Base-by-base conservation (phyloP, 2,113 vertebrate genomes). In the Paramisgurnus dabryanus region DNA sequence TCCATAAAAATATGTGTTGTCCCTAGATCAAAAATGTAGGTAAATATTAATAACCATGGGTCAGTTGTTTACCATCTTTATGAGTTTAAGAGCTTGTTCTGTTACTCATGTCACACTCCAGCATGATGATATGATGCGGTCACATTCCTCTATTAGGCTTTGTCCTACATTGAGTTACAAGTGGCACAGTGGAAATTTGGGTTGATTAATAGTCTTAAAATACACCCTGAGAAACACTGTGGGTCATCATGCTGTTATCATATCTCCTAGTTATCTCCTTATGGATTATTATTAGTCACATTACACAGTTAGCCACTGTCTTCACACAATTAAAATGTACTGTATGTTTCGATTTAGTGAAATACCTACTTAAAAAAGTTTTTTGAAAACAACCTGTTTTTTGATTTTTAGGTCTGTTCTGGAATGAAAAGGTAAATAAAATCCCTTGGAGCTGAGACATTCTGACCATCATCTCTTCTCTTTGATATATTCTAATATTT, bases 201-300 rank as follows among this genome's bases (percentile, higher is more conserved):
- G 80, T 67, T 76, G 76, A 69, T 70, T 63, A 82, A 76, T 39
- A 13, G 53, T 47, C 45, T 57, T 76, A 49, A 69, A 78, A 72
- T 64, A 49, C 18, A 41, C 78, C 27, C 66, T 47, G 58, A 61
- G 45, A 18, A 69, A 64, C 47, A 72, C 53, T 41, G 49, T 39
- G 22, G 22, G 22, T 22, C 22, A 22, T 22, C 22, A 22, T 22
- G 61, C 43, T 76, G 58, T 65, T 11, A 65, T 64, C 73, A 73
- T 58, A 58, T 73, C 22, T 55, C 60, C 43, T 50, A 76, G 60
- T 64, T 50, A 64, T 50, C 45, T 53, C 22, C 68, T 49, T 70
- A 53, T 55, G 13, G 49, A 70, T 15, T 70, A 53, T 15, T 70
- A 53, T 53, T 55, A 8, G 27, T 70, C 68, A 55, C 12, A 7